Base-by-base conservation (phyloP, 2,888 invertebrate genomes). In the Tolmerus cingulatus region DNA sequence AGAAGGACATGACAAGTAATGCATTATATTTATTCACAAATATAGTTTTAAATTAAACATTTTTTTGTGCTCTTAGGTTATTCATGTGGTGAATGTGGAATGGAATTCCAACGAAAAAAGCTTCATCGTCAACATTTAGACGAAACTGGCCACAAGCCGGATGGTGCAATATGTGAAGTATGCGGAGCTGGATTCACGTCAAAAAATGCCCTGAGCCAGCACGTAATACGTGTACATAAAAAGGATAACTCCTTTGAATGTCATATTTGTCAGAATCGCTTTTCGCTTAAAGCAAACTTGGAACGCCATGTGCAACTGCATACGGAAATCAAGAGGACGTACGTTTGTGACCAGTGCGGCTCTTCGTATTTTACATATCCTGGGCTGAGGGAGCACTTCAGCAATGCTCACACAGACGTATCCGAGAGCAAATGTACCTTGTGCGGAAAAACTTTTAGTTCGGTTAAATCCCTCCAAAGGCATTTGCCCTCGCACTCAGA, bases 1-100 rank as follows among this genome's bases (percentile, higher is more conserved):
- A 92, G 90, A 92, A 92, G 90, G 92, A 92, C 90, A 91, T 91
- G 90, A 92, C 92, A 92, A 92, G 92, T 92, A 92, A 92, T 57
- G 12, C 14, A 5, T 55, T 30, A 30, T n/a, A 30, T 30, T 82
- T 40, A 40, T 34, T 57, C 9, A 12, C 27, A 19, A 19, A 55
- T 9, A 55, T 19, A n/a, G 37, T 66, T n/a, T 37, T 74, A 19
- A 40, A 66, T 27, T 27, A n/a, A n/a, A 46, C 14, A 74, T 16
- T n/a, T 40, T 78, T 40, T 27, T 37, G 77, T 30, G 8, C 51
- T 46, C 40, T 87, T 88, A 92, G 92, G 90, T 74, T 92, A 91
- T 89, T 91, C 92, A 19, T 93, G 92, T 87, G 91, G 90, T 34
- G 91, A 92, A 90, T 93, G 93, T 89, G 92, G 91, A 30, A 89